Evolutionary conservation across 2,113 vertebrate species (phyloP).

Genomic region (Corydoras maculifer): DNA sequence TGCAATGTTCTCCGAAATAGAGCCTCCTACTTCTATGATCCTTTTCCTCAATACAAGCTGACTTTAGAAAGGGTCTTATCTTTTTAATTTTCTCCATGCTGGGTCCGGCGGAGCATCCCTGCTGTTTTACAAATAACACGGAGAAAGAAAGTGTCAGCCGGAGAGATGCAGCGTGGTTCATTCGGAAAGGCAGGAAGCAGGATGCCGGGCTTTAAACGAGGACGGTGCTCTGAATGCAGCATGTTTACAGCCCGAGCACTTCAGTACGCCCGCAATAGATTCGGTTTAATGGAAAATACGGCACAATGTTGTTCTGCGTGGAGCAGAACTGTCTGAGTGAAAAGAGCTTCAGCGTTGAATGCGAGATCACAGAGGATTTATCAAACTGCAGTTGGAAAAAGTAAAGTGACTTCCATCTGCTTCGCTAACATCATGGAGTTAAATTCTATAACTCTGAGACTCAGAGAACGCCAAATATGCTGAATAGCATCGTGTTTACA

Average conservation of each 20-base stretch:
- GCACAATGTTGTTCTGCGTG: constrained; percentile 15
- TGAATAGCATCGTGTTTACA: too few species aligned
- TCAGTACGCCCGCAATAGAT: constrained; percentile 42
- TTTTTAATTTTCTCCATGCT: constrained; percentile 36
- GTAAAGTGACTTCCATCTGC: constrained; percentile 29
- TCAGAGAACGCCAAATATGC: too few species aligned
- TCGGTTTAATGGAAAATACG: constrained; percentile 47
- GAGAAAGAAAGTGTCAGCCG: constrained; percentile 24
- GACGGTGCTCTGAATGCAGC: too few species aligned
- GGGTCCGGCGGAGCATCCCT: constrained; percentile 34
- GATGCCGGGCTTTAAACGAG: too few species aligned
- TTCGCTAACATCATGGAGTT: background rate
- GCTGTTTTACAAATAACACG: constrained; percentile 53
- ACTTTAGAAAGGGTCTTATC: constrained; percentile 21
- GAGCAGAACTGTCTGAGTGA: constrained; percentile 22
- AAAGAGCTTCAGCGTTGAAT: constrained; percentile 28
- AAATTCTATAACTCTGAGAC: too few species aligned
- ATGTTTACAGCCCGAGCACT: too few species aligned
- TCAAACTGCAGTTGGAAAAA: background rate
- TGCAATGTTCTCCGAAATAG: background rate
- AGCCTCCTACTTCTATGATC: constrained; percentile 42
- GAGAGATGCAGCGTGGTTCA: constrained; percentile 7
- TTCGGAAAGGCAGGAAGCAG: too few species aligned
- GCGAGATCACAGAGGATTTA: constrained; percentile 30
- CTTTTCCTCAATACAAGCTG: background rate